Evolutionary conservation across 2,797 vertebrate genomes (phyloP).

Genomic region (Peromyscus nudipes): DNA sequence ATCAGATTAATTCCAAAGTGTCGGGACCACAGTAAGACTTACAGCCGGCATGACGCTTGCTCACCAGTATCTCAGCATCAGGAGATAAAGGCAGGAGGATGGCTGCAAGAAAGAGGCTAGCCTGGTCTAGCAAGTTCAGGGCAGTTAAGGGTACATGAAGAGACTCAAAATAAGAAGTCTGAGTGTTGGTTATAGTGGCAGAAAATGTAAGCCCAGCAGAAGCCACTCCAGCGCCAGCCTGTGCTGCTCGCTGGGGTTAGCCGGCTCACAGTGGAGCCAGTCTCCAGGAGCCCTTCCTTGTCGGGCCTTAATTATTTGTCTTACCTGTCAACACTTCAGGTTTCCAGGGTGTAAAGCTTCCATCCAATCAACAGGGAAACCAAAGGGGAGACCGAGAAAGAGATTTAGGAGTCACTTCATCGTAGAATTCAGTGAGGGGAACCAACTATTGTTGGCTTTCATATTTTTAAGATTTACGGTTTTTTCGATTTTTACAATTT

Average conservation of each 20-base stretch:
- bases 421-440: neutral
- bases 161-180: neutral
- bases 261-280: neutral
- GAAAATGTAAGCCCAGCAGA: neutral
- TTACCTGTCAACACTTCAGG: neutral
- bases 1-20: constrained; percentile 26
- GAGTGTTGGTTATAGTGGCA: neutral
- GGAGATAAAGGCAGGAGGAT: neutral
- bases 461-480: neutral
- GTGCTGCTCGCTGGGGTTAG: neutral
- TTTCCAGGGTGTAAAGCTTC: constrained; percentile 5
- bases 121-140: neutral
- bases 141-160: too few relatives aligned
- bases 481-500: neutral
- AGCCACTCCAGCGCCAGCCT: fast-evolving
- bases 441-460: neutral
- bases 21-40: neutral
- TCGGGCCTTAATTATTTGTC: neutral
- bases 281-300: neutral
- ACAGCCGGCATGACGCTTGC: too few relatives aligned
- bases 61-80: neutral
- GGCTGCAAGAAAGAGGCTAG: neutral
- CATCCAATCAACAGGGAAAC: neutral
- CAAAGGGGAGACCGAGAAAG: neutral
- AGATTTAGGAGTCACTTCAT: neutral